These are phyloP conservation scores for Diplazon laetatorius DNA, from an alignment of 2,888 invertebrate species.

Conservation along the genomic window DNA sequence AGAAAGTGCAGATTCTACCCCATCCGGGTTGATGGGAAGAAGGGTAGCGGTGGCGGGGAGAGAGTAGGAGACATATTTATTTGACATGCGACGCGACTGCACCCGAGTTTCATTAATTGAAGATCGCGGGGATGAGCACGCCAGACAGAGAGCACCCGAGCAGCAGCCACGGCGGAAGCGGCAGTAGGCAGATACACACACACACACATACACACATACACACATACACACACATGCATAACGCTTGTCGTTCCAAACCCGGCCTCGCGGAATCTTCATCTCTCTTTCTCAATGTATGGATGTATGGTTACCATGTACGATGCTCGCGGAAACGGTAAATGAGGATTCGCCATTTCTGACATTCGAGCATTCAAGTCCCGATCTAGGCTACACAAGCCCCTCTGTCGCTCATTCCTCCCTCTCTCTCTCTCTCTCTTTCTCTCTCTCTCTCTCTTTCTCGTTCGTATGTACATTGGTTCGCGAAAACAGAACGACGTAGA, in stretches of 20 bases:
- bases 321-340: conserved; percentile 78
- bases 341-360: conserved; percentile 81
- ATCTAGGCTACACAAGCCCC: conserved; percentile 79
- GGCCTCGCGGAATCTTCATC: conserved; percentile 62
- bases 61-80: conserved; percentile 81
- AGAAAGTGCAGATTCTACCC: conserved; percentile 62
- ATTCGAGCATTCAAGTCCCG: conserved; percentile 80
- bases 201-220: conserved; percentile 18
- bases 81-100: conserved; percentile 83
- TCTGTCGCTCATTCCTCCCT: conserved; percentile 60
- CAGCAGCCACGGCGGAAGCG: conserved; percentile 71
- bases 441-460: too few relatives aligned
- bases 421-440: too few relatives aligned
- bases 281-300: conserved; percentile 68
- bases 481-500: conserved; percentile 45
- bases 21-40: conserved; percentile 63
- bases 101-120: conserved; percentile 83
- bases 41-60: conserved; percentile 59
- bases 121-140: conserved; percentile 82
- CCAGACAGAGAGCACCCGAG: conserved; percentile 75
- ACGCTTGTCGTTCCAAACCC: conserved; percentile 64
- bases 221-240: conserved; percentile 18
- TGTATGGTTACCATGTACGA: conserved; percentile 62
- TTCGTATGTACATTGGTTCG: conserved; percentile 50
- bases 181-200: conserved; percentile 55